Percentiles rank a stretch among this genome's conserved stretches.
These are phyloP conservation scores for Lepus americanus DNA, from an alignment of 2,113 vertebrate genomes.

Conservation along the genomic window DNA sequence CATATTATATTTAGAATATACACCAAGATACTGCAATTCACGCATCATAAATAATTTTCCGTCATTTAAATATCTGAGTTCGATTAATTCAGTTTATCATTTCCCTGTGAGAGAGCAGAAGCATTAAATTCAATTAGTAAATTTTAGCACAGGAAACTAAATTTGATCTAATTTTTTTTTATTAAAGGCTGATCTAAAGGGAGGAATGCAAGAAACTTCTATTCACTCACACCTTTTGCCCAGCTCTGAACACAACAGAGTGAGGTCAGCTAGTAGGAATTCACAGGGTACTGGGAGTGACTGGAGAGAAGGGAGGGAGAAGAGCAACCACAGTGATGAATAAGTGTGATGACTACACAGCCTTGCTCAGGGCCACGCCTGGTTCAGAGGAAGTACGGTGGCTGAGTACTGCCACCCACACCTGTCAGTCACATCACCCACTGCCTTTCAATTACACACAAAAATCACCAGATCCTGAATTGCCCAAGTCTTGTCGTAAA, in stretches of 20 bases:
- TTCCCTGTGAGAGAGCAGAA: neutral
- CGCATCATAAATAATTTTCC: neutral
- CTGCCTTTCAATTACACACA: neutral
- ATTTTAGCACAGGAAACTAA: neutral
- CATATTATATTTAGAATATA: neutral
- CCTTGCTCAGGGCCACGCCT: neutral
- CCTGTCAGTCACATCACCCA: neutral
- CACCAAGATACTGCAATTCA: neutral
- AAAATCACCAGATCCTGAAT: slow-evolving; percentile 39
- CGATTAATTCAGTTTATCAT: slow-evolving; percentile 4
- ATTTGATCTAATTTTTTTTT: neutral
- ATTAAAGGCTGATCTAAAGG: neutral
- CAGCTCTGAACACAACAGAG: neutral
- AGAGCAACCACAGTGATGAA: neutral
- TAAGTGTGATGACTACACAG: neutral
- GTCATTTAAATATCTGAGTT: neutral
- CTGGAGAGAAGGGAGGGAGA: neutral
- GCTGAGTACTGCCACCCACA: neutral
- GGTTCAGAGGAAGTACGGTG: neutral
- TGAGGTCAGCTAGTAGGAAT: neutral
- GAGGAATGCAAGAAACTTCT: neutral
- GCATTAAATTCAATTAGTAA: too few relatives aligned
- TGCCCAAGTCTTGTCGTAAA: neutral
- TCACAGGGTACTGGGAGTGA: neutral
- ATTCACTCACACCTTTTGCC: neutral